Conservation (phyloP, 1,140 invertebrate species). For the Metaphire vulgaris region DNA sequence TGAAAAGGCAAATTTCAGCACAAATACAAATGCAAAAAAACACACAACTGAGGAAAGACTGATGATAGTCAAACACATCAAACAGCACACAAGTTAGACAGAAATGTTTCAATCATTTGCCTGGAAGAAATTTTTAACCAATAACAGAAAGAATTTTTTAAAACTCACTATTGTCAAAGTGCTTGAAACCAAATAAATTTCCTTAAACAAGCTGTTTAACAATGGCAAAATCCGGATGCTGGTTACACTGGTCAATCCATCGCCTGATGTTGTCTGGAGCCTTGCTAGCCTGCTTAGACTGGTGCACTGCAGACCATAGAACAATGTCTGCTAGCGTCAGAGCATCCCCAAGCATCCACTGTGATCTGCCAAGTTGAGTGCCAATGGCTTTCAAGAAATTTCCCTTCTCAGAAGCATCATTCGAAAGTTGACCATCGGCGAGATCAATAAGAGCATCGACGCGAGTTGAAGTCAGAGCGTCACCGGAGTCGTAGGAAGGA, state of each 20-base stretch:
- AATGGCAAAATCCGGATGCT: not conserved
- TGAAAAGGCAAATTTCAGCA: too few relatives aligned
- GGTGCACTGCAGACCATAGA: slow-evolving; percentile 46
- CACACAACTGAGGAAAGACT: too few relatives aligned
- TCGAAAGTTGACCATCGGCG: slow-evolving; percentile 9
- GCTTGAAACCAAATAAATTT: too few relatives aligned
- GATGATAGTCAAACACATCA: too few relatives aligned
- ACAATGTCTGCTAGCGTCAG: slow-evolving; percentile 50
- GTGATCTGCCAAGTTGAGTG: slow-evolving; percentile 50
- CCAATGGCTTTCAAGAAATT: slow-evolving; percentile 8
- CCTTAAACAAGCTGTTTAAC: not conserved
- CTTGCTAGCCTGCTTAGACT: not conserved
- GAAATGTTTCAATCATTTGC: too few relatives aligned
- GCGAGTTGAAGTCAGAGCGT: not conserved
- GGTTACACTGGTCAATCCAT: not conserved
- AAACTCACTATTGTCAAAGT: too few relatives aligned
- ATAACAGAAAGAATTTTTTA: too few relatives aligned
- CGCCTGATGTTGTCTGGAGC: not conserved
- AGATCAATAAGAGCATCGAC: not conserved
- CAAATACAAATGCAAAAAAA: too few relatives aligned
- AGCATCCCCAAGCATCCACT: slow-evolving; percentile 53
- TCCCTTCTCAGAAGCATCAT: not conserved
- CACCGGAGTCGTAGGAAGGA: not conserved
- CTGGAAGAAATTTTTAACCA: too few relatives aligned
- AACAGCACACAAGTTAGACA: too few relatives aligned